phyloP scores from a whole-genome alignment of 2,888 invertebrate genomes.

The Dendrolimus pini region DNA sequence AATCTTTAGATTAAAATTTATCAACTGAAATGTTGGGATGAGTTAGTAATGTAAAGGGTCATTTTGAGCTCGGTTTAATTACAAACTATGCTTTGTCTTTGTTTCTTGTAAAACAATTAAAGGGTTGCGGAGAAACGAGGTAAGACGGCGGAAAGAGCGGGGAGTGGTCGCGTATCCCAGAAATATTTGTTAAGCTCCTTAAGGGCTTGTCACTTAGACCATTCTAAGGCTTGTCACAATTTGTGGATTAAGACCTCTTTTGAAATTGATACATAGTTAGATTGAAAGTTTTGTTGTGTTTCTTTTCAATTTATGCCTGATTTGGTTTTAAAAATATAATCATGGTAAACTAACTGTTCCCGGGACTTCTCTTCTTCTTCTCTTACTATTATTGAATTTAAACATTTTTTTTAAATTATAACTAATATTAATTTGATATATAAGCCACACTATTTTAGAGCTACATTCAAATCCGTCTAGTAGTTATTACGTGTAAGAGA shows the following conservation, averaged over 20 bases:
- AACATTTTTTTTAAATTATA: no score
- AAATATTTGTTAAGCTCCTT: slow-evolving; percentile 5
- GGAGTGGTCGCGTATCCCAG: slow-evolving; percentile 1
- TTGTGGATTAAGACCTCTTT: background rate
- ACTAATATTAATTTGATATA: no score
- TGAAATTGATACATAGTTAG: background rate
- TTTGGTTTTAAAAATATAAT: no score
- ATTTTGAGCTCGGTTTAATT: slow-evolving; percentile 1
- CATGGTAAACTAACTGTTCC: no score
- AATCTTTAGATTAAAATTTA: background rate
- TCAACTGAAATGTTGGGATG: slow-evolving; percentile 1
- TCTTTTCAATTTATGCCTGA: no score
- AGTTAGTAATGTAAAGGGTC: slow-evolving; percentile 2
- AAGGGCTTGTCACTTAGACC: background rate
- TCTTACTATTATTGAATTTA: no score
- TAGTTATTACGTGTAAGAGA: no score
- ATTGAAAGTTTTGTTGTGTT: no score
- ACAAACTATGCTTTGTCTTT: slow-evolving; percentile 7
- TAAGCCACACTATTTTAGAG: no score
- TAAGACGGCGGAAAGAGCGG: slow-evolving; percentile 2
- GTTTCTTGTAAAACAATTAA: slow-evolving; percentile 5
- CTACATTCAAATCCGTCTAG: no score
- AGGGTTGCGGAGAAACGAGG: slow-evolving; percentile 2
- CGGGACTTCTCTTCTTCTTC: no score
- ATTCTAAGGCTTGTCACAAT: background rate